Evolutionary conservation across 2,113 vertebrate species (phyloP).

Genomic region (Sylvietta virens): DNA sequence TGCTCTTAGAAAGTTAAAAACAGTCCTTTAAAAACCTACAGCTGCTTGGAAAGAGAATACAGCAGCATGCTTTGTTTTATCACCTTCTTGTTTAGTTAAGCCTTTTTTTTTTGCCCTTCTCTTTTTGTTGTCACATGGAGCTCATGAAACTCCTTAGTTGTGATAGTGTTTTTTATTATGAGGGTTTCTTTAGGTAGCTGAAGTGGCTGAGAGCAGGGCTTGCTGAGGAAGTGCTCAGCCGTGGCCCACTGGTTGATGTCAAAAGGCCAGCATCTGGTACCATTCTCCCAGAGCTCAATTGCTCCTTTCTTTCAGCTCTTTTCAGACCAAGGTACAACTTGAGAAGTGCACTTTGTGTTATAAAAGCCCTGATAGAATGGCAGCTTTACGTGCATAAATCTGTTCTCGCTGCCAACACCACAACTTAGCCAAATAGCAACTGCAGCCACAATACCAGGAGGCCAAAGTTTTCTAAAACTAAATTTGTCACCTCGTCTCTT

Average conservation of each 20-base stretch:
- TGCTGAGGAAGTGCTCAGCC: slow-evolving; percentile 41
- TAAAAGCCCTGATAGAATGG: slow-evolving; percentile 32
- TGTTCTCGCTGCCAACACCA: slow-evolving; percentile 25
- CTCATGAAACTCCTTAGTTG: background rate
- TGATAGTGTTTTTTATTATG: background rate
- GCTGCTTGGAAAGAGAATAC: background rate
- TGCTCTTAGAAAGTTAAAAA: background rate
- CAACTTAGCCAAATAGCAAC: slow-evolving; percentile 3
- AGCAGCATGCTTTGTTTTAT: background rate
- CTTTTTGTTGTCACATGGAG: background rate
- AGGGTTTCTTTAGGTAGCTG: background rate
- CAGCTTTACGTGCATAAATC: slow-evolving; percentile 44
- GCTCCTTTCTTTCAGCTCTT: slow-evolving; percentile 49
- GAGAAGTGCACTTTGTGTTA: slow-evolving; percentile 24
- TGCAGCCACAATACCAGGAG: slow-evolving; percentile 2
- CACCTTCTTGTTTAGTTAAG: background rate
- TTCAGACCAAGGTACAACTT: slow-evolving; percentile 21
- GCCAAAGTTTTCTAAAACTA: background rate
- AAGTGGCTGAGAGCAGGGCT: background rate
- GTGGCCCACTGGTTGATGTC: slow-evolving; percentile 39
- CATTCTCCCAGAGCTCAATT: slow-evolving; percentile 43
- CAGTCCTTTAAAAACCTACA: background rate
- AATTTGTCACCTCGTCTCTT: slow-evolving; percentile 37
- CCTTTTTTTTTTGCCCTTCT: background rate
- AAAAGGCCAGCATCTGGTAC: slow-evolving; percentile 60